phyloP scores from a whole-genome alignment of 2,797 vertebrate genomes.

The Clamator glandarius region DNA sequence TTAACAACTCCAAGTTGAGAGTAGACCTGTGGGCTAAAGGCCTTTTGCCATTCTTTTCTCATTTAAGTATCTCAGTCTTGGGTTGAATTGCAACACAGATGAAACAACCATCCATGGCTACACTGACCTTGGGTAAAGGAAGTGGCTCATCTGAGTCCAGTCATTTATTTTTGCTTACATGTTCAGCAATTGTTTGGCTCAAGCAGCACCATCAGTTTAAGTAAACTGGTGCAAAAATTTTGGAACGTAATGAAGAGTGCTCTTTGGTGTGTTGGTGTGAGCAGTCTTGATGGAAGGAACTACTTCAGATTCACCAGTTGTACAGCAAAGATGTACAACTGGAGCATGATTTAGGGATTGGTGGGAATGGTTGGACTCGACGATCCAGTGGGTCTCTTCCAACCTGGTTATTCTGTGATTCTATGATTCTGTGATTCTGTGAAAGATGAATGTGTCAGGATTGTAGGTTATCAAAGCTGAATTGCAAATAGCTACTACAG shows the following conservation, averaged over 20 bases:
- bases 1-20: background rate
- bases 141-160: background rate
- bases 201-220: background rate
- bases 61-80: background rate
- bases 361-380: too few species aligned
- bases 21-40: background rate
- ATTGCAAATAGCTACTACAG: background rate
- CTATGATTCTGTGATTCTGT: too few species aligned
- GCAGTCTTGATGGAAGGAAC: background rate
- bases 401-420: too few species aligned
- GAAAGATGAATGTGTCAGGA: background rate
- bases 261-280: background rate
- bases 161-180: background rate
- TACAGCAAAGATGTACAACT: background rate
- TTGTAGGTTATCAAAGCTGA: background rate
- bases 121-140: background rate
- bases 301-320: background rate
- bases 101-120: background rate
- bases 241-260: background rate
- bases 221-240: background rate
- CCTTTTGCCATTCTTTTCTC: background rate
- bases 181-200: background rate
- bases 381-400: too few species aligned
- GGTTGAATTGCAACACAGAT: background rate
- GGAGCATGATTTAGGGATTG: too few species aligned